phyloP scores from a whole-genome alignment of 2,113 vertebrate genomes.

The Anguilla japonica region DNA sequence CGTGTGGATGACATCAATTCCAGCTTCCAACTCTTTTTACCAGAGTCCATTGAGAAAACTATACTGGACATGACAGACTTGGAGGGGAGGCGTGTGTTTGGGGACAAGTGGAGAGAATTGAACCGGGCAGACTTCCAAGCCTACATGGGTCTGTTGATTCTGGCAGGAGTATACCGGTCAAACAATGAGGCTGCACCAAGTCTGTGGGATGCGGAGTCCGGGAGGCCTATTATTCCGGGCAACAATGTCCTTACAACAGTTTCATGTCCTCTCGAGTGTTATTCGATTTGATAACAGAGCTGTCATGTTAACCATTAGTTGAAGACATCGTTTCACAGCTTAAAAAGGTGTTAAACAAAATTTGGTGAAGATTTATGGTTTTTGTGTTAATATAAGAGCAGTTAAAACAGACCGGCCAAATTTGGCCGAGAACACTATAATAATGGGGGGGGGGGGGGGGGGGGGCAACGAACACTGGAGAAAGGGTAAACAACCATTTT shows the following conservation, averaged over 20 bases:
- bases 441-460: too few species aligned
- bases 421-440: too few species aligned
- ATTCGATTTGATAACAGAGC: conserved; percentile 23
- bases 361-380: too few species aligned
- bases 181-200: conserved; percentile 6
- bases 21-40: conserved; percentile 22
- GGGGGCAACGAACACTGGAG: too few species aligned
- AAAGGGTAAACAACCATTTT: too few species aligned
- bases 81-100: conserved; percentile 16
- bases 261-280: conserved; percentile 18
- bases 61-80: conserved; percentile 31
- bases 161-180: conserved; percentile 22
- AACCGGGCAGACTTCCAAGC: conserved; percentile 17
- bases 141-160: conserved; percentile 25
- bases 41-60: conserved; percentile 13
- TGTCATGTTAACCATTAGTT: too few species aligned
- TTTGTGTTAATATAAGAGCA: too few species aligned
- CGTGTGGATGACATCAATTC: not conserved
- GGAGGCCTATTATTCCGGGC: conserved; percentile 17
- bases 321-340: too few species aligned
- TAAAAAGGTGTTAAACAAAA: too few species aligned
- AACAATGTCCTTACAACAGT: conserved; percentile 15
- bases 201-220: conserved; percentile 27
- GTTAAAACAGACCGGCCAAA: too few species aligned
- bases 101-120: conserved; percentile 10